Base-by-base conservation (phyloP, 2,113 vertebrate genomes). In the Anguilla japonica region DNA sequence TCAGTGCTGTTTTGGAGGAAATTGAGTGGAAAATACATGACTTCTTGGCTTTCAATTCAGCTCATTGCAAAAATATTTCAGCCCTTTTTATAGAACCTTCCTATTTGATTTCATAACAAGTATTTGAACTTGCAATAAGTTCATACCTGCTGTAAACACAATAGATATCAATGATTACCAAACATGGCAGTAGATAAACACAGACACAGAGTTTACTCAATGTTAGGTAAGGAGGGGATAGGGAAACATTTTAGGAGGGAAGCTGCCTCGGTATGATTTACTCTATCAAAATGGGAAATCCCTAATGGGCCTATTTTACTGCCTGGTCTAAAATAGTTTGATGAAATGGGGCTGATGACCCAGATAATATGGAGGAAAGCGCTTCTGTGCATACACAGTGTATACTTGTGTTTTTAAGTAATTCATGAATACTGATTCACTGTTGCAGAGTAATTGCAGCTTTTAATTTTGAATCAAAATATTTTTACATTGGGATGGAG, bases 71-170 rank as follows among this genome's bases (percentile, higher is more conserved):
- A 67, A 22, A 22, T 18, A 60, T 60, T 60, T 26, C 22, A 20
- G 2, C 4, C 20, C 3, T 67, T 67, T 67, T 67, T 67, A 7
- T 26, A 53, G 22, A 3, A 26, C 20, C 60, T 67, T 20, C 20
- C 60, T 67, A 11, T 67, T 67, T 67, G 60, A 2, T 67, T 67
- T 67, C 18, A 26, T 67, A 5, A 11, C 60, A 67, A 67, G 22
- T 67, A 67, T 3, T 67, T 67, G 20, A 93, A 91, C 93, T 93
- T 94, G 15, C 5, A n/a, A 75, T 75, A 34, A 34, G 5, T 7
- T 20, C 22, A 67, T 26, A 67, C 4, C 22, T 14, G 13, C 60
- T 26, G 60, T 2, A 22, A 29, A 11, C n/a, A 13, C n/a, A 34
- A 13, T 75, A 26, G 9, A 75, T 75, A 0, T 75, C 0, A 34